These are phyloP conservation scores for Streptopelia turtur DNA, from an alignment of 2,797 vertebrate genomes.

Conservation along the genomic window DNA sequence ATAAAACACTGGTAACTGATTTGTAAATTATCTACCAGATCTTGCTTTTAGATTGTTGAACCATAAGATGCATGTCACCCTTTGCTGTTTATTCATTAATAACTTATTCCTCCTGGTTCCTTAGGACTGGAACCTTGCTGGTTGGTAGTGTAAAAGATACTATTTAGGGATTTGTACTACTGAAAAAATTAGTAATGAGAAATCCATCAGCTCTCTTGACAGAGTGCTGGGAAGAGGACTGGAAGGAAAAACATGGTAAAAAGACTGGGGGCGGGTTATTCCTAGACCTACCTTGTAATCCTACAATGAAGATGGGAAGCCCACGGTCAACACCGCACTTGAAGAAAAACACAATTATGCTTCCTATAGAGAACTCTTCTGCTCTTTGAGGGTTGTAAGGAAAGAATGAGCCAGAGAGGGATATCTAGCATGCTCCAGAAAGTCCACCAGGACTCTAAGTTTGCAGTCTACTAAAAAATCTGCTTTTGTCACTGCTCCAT, in stretches of 20 bases:
- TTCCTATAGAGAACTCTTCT: neutral
- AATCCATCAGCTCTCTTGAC: neutral
- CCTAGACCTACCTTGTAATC: neutral
- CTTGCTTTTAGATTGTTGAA: conserved; percentile 18
- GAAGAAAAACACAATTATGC: neutral
- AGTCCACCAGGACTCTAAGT: neutral
- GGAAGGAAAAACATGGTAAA: neutral
- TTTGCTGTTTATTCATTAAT: neutral
- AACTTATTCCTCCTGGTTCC: neutral
- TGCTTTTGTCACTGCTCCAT: neutral
- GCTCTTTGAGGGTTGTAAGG: neutral
- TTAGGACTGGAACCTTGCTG: neutral
- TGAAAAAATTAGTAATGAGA: neutral
- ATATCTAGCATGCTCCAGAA: neutral
- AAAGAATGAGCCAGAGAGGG: neutral
- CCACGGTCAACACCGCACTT: neutral
- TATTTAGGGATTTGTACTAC: neutral
- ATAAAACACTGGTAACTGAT: neutral
- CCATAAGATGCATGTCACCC: neutral
- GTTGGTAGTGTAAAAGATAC: neutral
- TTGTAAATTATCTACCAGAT: conserved; percentile 16
- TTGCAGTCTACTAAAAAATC: neutral
- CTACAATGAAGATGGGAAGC: neutral
- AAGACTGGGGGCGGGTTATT: neutral
- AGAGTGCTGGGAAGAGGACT: neutral